Conservation (phyloP, 2,888 invertebrate species). For the Hoplodrina ambigua region DNA sequence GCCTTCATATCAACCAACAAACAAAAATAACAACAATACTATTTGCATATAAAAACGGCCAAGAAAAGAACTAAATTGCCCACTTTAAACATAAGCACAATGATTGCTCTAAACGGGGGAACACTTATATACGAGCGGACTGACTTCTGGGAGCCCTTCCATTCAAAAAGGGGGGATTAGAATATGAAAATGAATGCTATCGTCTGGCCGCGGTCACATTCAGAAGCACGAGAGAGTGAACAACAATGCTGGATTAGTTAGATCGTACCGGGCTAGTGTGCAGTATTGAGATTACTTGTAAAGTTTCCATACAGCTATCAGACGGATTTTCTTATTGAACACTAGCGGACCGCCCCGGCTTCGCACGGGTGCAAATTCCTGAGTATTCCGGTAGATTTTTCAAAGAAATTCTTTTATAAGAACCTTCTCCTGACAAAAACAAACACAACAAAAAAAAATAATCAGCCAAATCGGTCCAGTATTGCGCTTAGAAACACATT, state of each 20-base stretch:
- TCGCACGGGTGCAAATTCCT: too few species aligned
- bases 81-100: conserved; percentile 11
- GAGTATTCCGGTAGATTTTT: too few species aligned
- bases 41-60: background rate
- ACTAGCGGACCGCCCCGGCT: too few species aligned
- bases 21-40: too few species aligned
- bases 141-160: background rate
- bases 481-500: too few species aligned
- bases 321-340: background rate
- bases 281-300: conserved; percentile 37
- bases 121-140: conserved; percentile 8
- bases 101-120: conserved; percentile 18
- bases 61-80: conserved; percentile 1
- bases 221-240: conserved; percentile 35
- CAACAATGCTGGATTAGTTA: conserved; percentile 60
- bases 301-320: conserved; percentile 41
- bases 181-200: conserved; percentile 43
- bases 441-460: too few species aligned
- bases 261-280: conserved; percentile 42
- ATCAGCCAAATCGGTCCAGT: too few species aligned
- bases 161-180: conserved; percentile 47
- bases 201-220: conserved; percentile 38
- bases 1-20: background rate
- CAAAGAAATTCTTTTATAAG: too few species aligned
- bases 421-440: too few species aligned